phyloP scores from a whole-genome alignment of 1,140 invertebrate species.

The Zelostemma sp. region DNA sequence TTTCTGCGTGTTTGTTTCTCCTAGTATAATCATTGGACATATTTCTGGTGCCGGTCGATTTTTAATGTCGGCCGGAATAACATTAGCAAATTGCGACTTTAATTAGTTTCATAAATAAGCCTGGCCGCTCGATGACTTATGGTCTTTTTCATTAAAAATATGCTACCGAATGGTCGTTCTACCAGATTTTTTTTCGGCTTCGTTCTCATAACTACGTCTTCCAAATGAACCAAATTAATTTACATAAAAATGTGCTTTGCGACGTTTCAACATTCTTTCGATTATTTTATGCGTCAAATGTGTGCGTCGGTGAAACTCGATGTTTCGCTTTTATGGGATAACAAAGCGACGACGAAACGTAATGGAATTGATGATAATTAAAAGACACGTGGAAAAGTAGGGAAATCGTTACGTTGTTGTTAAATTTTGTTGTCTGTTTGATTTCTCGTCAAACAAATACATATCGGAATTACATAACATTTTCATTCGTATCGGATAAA shows the following conservation, averaged over 20 bases:
- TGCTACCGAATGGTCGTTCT: not conserved
- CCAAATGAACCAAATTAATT: not conserved
- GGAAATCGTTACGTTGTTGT: not conserved
- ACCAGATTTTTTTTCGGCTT: not conserved
- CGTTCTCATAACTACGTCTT: not conserved
- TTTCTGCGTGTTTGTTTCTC: not conserved
- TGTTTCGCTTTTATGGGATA: too few relatives aligned
- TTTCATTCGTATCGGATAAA: not conserved
- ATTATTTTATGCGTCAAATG: too few relatives aligned
- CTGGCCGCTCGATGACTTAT: not conserved
- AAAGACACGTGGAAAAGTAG: too few relatives aligned
- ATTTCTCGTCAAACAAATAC: not conserved
- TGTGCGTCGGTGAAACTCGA: too few relatives aligned
- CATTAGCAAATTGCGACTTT: not conserved
- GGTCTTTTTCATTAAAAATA: slow-evolving; percentile 1
- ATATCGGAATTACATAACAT: not conserved
- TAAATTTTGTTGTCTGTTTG: not conserved
- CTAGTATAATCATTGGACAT: not conserved
- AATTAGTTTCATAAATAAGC: not conserved
- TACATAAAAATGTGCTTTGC: not conserved
- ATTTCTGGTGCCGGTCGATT: not conserved
- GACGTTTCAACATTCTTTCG: too few relatives aligned
- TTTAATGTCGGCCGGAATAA: not conserved
- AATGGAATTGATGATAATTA: too few relatives aligned
- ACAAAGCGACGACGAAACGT: too few relatives aligned